phyloP scores from a whole-genome alignment of 2,888 invertebrate species.

The Byasa hedistus region DNA sequence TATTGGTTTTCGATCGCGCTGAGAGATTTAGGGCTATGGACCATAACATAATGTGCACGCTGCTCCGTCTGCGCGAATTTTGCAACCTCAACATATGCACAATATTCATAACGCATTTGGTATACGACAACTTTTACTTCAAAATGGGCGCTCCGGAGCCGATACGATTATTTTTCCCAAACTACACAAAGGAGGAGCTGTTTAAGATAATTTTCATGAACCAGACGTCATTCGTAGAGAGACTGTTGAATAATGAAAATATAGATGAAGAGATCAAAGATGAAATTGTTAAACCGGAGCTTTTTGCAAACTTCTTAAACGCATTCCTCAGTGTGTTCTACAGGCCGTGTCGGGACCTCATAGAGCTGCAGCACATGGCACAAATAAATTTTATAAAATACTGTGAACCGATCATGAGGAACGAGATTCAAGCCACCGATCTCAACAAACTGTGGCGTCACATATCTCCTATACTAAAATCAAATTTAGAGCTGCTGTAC shows the following conservation, averaged over 20 bases:
- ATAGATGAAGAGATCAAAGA: slow-evolving; percentile 48
- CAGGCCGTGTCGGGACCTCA: slow-evolving; percentile 90
- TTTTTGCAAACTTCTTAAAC: slow-evolving; percentile 89
- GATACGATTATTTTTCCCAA: slow-evolving; percentile 86
- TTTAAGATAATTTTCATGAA: slow-evolving; percentile 69
- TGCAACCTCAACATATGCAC: slow-evolving; percentile 85
- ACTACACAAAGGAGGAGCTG: slow-evolving; percentile 87
- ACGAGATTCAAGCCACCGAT: slow-evolving; percentile 82
- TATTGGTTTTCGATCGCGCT: slow-evolving; percentile 89
- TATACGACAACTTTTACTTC: slow-evolving; percentile 88
- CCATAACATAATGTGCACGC: slow-evolving; percentile 84
- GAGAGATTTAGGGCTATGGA: slow-evolving; percentile 89
- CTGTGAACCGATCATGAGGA: slow-evolving; percentile 86
- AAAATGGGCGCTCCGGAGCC: slow-evolving; percentile 86
- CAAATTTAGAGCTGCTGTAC: slow-evolving; percentile 88
- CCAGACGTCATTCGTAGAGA: slow-evolving; percentile 57
- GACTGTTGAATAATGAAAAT: slow-evolving; percentile 52
- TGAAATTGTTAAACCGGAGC: slow-evolving; percentile 69
- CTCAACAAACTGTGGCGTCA: slow-evolving; percentile 88
- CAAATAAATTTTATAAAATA: slow-evolving; percentile 87
- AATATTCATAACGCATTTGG: slow-evolving; percentile 87
- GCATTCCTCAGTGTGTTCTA: slow-evolving; percentile 92
- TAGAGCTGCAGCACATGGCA: slow-evolving; percentile 91
- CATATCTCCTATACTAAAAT: slow-evolving; percentile 86
- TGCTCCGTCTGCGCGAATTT: slow-evolving; percentile 87